Percentiles rank a stretch among this genome's conserved stretches.
Conservation (phyloP, 2,113 vertebrate species). For the Dasyurus viverrinus region DNA sequence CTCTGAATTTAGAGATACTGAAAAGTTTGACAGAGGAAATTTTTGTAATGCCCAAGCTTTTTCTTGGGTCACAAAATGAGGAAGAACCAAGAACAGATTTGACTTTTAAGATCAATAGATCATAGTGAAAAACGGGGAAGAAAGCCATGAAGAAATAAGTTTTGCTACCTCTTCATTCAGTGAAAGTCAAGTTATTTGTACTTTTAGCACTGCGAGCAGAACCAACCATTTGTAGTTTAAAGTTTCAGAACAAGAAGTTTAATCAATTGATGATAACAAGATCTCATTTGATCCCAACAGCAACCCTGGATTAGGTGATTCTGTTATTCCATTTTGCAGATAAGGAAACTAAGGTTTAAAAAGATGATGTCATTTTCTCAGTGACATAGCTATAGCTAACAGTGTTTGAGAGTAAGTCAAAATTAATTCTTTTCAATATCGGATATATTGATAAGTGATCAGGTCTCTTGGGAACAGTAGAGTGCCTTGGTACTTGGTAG, state of each 20-base stretch:
- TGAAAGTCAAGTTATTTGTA: too few relatives aligned
- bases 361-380: not conserved
- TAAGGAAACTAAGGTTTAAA: not conserved
- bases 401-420: not conserved
- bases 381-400: not conserved
- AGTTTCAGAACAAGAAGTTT: not conserved
- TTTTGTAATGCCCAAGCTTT: not conserved
- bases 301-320: not conserved
- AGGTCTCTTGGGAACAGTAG: not conserved
- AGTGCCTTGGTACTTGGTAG: not conserved
- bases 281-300: not conserved
- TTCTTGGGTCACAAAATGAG: conserved; percentile 1
- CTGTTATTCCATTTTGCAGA: not conserved
- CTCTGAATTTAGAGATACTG: not conserved
- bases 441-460: too few relatives aligned
- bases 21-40: conserved; percentile 20
- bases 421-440: not conserved
- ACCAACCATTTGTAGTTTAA: not conserved
- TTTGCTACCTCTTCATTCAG: not conserved
- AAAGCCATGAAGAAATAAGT: not conserved
- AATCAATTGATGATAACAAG: not conserved
- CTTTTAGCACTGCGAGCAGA: not conserved
- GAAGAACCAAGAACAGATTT: conserved; percentile 35
- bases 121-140: conserved; percentile 39
- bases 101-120: conserved; percentile 28